These are phyloP conservation scores for Busseola fusca DNA, from an alignment of 2,888 invertebrate genomes.

Conservation along the genomic window DNA sequence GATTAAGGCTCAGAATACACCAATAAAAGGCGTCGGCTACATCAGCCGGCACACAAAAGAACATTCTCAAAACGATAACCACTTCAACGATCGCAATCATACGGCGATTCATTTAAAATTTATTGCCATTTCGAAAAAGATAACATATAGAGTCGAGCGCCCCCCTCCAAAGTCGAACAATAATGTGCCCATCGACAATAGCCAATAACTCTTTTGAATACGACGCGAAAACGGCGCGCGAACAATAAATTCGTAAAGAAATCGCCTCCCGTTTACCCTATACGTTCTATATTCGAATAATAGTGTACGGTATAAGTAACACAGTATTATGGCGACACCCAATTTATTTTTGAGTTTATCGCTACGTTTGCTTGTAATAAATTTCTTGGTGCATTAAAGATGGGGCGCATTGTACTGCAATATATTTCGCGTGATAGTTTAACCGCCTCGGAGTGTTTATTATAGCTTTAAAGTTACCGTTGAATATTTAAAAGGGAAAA, in stretches of 20 bases:
- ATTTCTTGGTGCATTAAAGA: constrained; percentile 71
- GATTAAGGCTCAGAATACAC: constrained; percentile 52
- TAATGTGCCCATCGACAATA: constrained; percentile 72
- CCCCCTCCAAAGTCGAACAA: constrained; percentile 69
- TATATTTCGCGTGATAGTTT: constrained; percentile 69
- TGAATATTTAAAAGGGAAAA: constrained; percentile 54
- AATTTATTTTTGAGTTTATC: constrained; percentile 79
- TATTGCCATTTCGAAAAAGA: constrained; percentile 72
- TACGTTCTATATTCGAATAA: constrained; percentile 57
- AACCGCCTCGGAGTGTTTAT: constrained; percentile 63
- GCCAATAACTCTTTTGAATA: constrained; percentile 75
- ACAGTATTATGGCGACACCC: constrained; percentile 70
- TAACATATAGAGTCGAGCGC: constrained; percentile 68
- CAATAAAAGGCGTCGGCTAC: constrained; percentile 59
- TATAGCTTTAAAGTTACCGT: constrained; percentile 60
- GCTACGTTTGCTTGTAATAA: constrained; percentile 71
- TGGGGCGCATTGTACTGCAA: constrained; percentile 68
- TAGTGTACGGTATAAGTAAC: constrained; percentile 59
- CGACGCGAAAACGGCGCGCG: constrained; percentile 70
- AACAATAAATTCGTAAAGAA: constrained; percentile 72
- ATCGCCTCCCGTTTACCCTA: constrained; percentile 68
- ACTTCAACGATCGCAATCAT: constrained; percentile 74
- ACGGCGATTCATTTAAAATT: constrained; percentile 77
- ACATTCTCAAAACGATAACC: constrained; percentile 69
- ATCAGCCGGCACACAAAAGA: constrained; percentile 64